Base-by-base conservation (phyloP, 2,797 vertebrate genomes). In the Oryzias dopingdopingensis region DNA sequence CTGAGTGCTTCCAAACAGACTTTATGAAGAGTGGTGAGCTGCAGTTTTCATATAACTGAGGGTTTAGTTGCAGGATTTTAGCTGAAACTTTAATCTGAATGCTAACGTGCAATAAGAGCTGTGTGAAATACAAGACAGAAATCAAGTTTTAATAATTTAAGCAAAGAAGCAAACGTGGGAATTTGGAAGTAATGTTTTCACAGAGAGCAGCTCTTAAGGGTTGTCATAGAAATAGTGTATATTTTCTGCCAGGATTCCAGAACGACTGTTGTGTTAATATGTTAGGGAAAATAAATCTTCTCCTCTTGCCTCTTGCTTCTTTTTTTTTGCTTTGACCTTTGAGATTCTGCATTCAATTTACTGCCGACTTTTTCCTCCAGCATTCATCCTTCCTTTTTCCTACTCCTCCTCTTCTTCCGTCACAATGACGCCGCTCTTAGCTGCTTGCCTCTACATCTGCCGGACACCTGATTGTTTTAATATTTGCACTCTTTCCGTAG, bases 401-500 rank as follows among this genome's bases (percentile, higher is more conserved):
- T 40, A 55, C 54, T 46, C n/a, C 29, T 72, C 51, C 42, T 54
- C 40, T 63, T 17, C 8, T 37, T 14, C 52, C 8, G 23, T 57
- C n/a, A 22, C 41, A 45, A 20, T 44, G 40, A 57, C 12, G 47
- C 42, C 32, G 65, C 29, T 58, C 65, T 62, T 56, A 1, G 4
- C 29, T 7, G 0, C 32, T 47, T 23, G 14, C 24, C 26, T 23
- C 37, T 23, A 41, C 56, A 52, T 65, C 50, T 20, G n/a, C 41
- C 51, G 23, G 0, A 14, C 12, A 14, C 10, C 3, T 23, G 49
- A 40, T 65, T 42, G 49, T 62, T 45, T 61, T 17, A 59, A 46
- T 54, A 52, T 74, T 72, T 81, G 45, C 47, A 41, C 12, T 51
- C 18, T 37, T 18, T 15, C 18, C 13, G 65, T 10, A 18, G 6